Conservation (phyloP, 2,113 vertebrate genomes). For the Calyptomena viridis region DNA sequence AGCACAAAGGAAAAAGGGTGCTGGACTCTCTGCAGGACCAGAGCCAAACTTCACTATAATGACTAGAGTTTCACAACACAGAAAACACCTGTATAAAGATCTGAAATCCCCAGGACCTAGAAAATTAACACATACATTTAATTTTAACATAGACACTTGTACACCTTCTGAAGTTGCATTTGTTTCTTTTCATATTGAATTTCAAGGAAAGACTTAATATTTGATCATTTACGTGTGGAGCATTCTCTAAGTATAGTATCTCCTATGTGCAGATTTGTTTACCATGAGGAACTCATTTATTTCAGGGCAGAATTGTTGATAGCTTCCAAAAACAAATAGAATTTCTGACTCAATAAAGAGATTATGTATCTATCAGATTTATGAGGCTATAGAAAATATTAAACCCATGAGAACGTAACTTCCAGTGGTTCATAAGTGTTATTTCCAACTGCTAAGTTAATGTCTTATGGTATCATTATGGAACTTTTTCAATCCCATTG, state of each 20-base stretch:
- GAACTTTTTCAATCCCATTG: constrained; percentile 66
- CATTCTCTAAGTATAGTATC: neutral
- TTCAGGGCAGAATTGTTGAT: neutral
- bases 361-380: constrained; percentile 62
- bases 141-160: neutral
- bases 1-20: neutral
- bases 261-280: constrained; percentile 20
- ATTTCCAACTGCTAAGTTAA: constrained; percentile 76
- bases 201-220: neutral
- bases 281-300: neutral
- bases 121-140: neutral
- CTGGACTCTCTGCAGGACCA: neutral
- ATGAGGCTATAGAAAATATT: constrained; percentile 65
- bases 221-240: neutral
- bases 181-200: neutral
- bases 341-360: constrained; percentile 67
- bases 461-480: constrained; percentile 72
- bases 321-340: constrained; percentile 57
- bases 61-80: neutral
- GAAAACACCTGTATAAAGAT: neutral
- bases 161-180: neutral
- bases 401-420: constrained; percentile 64
- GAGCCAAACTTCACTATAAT: neutral
- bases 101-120: neutral
- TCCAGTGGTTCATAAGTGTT: constrained; percentile 64